phyloP scores from a whole-genome alignment of 2,888 invertebrate genomes.

The Leucoptera coffeella region DNA sequence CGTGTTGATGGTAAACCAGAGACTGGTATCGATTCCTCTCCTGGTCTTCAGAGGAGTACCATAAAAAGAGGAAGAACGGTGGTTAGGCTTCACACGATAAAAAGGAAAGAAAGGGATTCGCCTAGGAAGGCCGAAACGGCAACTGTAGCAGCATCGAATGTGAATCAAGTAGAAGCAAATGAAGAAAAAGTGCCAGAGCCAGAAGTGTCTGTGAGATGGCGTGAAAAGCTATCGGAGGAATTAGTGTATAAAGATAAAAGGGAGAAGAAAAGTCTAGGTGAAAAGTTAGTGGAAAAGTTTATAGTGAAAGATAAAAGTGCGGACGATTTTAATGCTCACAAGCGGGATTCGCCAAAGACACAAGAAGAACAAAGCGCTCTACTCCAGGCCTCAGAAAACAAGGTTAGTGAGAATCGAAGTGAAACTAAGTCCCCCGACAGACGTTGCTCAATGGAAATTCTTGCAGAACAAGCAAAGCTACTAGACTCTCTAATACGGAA shows the following conservation, averaged over 20 bases:
- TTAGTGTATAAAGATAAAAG: conserved; percentile 37
- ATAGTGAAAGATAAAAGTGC: conserved; percentile 56
- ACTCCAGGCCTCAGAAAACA: conserved; percentile 2
- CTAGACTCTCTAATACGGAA: conserved; percentile 46
- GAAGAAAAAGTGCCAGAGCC: conserved; percentile 7
- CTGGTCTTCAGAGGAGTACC: conserved; percentile 38
- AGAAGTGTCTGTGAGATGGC: conserved; percentile 33
- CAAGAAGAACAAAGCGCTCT: conserved; percentile 3
- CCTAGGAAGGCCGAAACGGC: conserved; percentile 14
- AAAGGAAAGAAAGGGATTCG: conserved; percentile 41
- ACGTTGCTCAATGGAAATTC: conserved; percentile 50
- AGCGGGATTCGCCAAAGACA: conserved; percentile 6
- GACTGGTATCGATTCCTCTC: conserved; percentile 34
- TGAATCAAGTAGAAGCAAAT: background rate
- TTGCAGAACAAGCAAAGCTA: conserved; percentile 49
- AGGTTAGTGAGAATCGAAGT: conserved; percentile 8
- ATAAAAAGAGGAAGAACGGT: conserved; percentile 70
- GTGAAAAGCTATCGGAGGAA: conserved; percentile 59
- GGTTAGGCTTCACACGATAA: conserved; percentile 65
- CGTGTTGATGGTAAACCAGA: conserved; percentile 37
- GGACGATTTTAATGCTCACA: conserved; percentile 11
- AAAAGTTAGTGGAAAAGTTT: conserved; percentile 70
- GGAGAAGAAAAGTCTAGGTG: conserved; percentile 65
- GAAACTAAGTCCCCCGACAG: conserved; percentile 26
- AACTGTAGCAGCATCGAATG: conserved; percentile 5